Conservation (phyloP, 1,140 invertebrate species). For the Gonatopus flavifemur region DNA sequence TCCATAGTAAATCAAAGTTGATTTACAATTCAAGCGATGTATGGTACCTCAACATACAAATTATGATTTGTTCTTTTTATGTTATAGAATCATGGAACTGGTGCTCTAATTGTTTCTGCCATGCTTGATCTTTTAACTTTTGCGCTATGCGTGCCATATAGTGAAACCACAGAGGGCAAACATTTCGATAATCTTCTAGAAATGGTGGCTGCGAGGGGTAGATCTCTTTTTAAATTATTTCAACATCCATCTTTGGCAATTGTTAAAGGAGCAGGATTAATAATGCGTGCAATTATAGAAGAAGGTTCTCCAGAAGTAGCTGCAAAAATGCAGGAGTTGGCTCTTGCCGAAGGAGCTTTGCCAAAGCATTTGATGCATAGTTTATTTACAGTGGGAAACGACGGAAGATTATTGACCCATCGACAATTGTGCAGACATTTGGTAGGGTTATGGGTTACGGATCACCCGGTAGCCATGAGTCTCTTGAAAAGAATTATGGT, state of each 20-base stretch:
- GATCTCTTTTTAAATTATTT: constrained; percentile 91
- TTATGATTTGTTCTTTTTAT: background rate
- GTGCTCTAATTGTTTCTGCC: constrained; percentile 82
- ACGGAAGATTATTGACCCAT: constrained; percentile 77
- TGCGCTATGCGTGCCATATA: constrained; percentile 96
- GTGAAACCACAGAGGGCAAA: constrained; percentile 97
- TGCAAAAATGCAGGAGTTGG: constrained; percentile 92
- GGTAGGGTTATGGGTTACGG: constrained; percentile 96
- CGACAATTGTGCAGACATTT: constrained; percentile 93
- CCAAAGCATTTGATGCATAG: constrained; percentile 91
- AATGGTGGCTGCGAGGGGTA: constrained; percentile 89
- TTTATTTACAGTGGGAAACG: constrained; percentile 81
- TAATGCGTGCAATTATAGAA: constrained; percentile 97
- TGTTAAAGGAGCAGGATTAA: constrained; percentile 95
- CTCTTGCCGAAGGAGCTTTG: constrained; percentile 95
- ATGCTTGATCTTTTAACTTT: constrained; percentile 99
- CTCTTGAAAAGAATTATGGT: constrained; percentile 89
- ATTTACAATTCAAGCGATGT: no score
- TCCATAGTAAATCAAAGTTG: background rate
- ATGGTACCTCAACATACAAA: no score
- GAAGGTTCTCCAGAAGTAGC: constrained; percentile 91
- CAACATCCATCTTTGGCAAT: constrained; percentile 97
- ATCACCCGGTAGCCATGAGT: constrained; percentile 88
- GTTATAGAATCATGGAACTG: constrained; percentile 74
- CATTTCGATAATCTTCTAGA: constrained; percentile 95